Evolutionary conservation across 2,113 vertebrate genomes (phyloP), one percentile per base, ranked within the genome.

Genomic region (Miniopterus natalensis): DNA sequence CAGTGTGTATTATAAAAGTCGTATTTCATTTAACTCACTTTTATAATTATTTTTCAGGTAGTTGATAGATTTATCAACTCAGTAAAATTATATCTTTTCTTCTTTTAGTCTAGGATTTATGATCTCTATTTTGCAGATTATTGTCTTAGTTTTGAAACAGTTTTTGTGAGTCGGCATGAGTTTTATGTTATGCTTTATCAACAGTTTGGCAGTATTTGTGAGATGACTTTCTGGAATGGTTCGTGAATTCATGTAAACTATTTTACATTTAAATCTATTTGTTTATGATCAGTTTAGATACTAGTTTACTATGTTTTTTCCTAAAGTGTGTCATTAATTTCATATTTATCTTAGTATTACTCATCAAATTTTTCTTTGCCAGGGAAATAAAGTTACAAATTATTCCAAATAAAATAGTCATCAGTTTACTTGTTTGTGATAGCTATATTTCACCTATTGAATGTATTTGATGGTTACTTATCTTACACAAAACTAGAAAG

Each of bases 91-190:
- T 74, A 5, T 49, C 13, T 84, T 36, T 89, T 90, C 94, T 53
- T n/a, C 21, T 40, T 31, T 36, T 88, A 40, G 68, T 18, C 25
- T 53, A 90, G 51, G 80, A 63, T 63, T 87, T 87, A 55, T 91
- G 15, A 68, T 75, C 59, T 79, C 6, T 95, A 15, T 93, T 89
- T 94, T 87, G 8, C 36, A 68, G 45, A 84, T 91, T 83, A 88
- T 13, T 63, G 8, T 89, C 53, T 65, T 51, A 20, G 45, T 87
- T 77, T 87, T 79, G 42, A 59, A 74, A 31, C 36, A 40, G 0
- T 42, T 68, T 92, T 47, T 81, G 8, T 84, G 13, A 79, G 12
- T 73, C 27, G 29, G 23, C 42, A 59, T 1, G 10, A 49, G 71
- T 89, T 78, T 71, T 40, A 42, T n/a, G 15, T 84, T 90, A 40